Evolutionary conservation across 2,113 vertebrate species (phyloP).

Genomic region (Perca flavescens): DNA sequence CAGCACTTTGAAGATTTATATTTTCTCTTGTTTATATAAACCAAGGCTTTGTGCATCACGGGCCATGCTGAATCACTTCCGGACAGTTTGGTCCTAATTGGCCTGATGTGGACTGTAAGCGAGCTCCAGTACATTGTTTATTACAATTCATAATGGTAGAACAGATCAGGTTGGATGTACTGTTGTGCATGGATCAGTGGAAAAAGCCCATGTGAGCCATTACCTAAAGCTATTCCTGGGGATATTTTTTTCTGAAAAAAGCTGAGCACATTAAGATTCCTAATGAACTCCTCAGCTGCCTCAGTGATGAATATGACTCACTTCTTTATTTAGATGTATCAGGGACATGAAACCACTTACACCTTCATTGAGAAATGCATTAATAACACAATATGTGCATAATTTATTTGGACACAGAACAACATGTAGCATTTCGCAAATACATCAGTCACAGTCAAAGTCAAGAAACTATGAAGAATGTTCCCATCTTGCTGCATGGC

Average conservation of each 20-base stretch:
- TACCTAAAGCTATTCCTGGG: not conserved
- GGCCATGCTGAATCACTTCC: not conserved
- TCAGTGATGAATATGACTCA: not conserved
- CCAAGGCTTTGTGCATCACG: not conserved
- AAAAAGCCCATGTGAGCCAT: not conserved
- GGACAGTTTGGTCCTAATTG: conserved; percentile 6
- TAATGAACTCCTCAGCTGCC: not conserved
- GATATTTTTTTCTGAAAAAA: not conserved
- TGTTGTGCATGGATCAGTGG: not conserved
- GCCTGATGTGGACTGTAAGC: not conserved
- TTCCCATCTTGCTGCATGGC: not conserved
- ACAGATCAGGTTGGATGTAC: not conserved
- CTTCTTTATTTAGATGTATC: not conserved
- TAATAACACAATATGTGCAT: not conserved
- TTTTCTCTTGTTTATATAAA: not conserved
- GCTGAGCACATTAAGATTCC: not conserved
- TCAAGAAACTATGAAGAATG: not conserved
- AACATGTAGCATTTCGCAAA: not conserved
- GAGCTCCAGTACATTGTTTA: not conserved
- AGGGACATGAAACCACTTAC: not conserved
- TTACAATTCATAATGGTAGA: not conserved
- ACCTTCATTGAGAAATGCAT: not conserved
- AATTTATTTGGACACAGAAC: not conserved
- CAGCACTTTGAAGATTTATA: conserved; percentile 13
- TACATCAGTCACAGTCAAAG: not conserved